Base-by-base conservation (phyloP, 2,797 vertebrate species). In the Heliangelus exortis region DNA sequence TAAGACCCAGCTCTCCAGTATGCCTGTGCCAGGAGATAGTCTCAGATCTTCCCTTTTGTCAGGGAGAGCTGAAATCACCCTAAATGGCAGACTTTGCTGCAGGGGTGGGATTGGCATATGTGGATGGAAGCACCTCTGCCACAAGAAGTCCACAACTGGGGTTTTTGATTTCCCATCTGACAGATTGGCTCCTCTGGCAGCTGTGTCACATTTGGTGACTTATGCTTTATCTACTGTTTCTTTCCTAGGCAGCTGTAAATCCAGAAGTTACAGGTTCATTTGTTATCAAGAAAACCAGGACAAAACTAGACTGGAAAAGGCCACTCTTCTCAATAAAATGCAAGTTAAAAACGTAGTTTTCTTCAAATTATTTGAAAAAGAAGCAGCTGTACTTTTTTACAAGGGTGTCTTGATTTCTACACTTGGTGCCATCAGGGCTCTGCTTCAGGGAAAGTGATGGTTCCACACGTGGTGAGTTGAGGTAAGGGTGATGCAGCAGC, bases 341-440 rank as follows among this genome's bases (percentile, higher is more conserved):
- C 26, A 39, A 55, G 9, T 13, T 62, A 54, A 67, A 62, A 0
- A 2, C 9, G 6, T 28, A 84, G 4, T 14, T 59, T 76, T 33
- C 28, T 62, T 36, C 39, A 34, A 73, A 19, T 8, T 25, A 33
- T 20, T 45, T 39, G 57, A 18, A 36, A 63, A 63, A 48, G 6
- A 55, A 65, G 34, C 57, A 71, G 21, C 11, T 48, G 33, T 15
- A 9, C 19, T 57, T 82, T 87, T 68, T 61, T 41, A 41, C 22
- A 28, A 31, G 31, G 23, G 4, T 4, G 1, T 47, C 73, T n/a
- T 53, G 58, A 39, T 58, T 77, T 54, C 33, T 84, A 21, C 48
- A 0, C 29, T 41, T 11, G 0, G 8, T 33, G 36, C 36, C 5
- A 0, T 26, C 28, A 18, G 1, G 9, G 19, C 36, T 15, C 14